Percentiles rank a stretch among this genome's conserved stretches.
These are phyloP conservation scores for Gari tellinella DNA, from an alignment of 2,888 invertebrate genomes.

Conservation along the genomic window DNA sequence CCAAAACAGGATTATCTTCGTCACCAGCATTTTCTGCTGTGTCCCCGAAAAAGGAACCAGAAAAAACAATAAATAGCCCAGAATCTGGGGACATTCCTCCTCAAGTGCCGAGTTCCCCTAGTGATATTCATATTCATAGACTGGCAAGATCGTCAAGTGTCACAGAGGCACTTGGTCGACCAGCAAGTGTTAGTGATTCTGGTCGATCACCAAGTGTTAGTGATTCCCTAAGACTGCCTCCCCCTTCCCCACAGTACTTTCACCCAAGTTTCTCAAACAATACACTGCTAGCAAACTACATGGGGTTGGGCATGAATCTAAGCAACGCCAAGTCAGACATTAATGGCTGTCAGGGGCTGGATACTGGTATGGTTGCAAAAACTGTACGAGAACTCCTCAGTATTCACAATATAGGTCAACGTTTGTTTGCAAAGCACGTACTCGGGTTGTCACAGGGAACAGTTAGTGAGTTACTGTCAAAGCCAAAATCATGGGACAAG, in stretches of 20 bases:
- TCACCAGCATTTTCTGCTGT: conserved; percentile 45
- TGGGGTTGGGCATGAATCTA: conserved; percentile 54
- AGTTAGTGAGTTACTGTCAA: conserved; percentile 98
- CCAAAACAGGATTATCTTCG: conserved; percentile 40
- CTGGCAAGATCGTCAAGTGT: conserved; percentile 10
- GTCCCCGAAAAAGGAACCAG: conserved; percentile 49
- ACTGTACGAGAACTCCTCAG: conserved; percentile 96
- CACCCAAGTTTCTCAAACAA: conserved; percentile 56
- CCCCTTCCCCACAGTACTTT: conserved; percentile 64
- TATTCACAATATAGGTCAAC: conserved; percentile 99
- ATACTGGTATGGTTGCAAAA: conserved; percentile 96
- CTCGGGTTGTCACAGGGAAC: conserved; percentile 98
- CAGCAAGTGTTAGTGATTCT: conserved; percentile 5
- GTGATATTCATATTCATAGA: conserved; percentile 33
- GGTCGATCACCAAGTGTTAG: conserved; percentile 52
- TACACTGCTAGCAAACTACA: conserved; percentile 66
- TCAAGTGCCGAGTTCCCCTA: conserved; percentile 55
- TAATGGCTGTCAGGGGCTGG: conserved; percentile 88
- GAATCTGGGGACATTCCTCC: conserved; percentile 57
- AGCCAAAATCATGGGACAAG: conserved; percentile 99
- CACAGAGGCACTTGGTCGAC: neutral
- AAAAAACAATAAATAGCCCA: conserved; percentile 31
- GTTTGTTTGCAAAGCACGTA: conserved; percentile 99
- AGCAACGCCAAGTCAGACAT: conserved; percentile 57
- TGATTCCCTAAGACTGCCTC: conserved; percentile 53